Conservation (phyloP, 2,888 invertebrate species). For the Choristoneura rosaceana region DNA sequence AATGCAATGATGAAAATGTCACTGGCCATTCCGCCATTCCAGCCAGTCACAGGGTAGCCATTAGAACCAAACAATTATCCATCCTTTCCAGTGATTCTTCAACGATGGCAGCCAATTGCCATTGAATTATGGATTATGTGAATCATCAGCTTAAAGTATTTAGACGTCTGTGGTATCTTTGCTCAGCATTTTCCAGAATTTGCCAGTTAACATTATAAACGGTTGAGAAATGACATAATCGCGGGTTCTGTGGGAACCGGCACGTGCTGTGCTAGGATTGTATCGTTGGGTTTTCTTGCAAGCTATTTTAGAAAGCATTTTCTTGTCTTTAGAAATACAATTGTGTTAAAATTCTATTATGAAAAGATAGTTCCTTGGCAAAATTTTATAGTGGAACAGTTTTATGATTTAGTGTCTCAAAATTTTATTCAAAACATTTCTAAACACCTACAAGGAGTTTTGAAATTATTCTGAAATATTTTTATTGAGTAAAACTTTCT, state of each 20-base stretch:
- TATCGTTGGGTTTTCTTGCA: slow-evolving; percentile 15
- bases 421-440: too few relatives aligned
- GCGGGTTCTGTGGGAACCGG: slow-evolving; percentile 60
- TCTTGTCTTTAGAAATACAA: slow-evolving; percentile 27
- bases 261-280: slow-evolving; percentile 56
- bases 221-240: slow-evolving; percentile 62
- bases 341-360: not conserved
- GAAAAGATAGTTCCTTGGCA: too few relatives aligned
- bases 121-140: slow-evolving; percentile 34
- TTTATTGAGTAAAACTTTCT: too few relatives aligned
- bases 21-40: not conserved
- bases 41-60: slow-evolving; percentile 4
- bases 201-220: slow-evolving; percentile 66
- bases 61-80: slow-evolving; percentile 23
- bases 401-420: too few relatives aligned
- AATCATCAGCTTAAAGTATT: slow-evolving; percentile 24
- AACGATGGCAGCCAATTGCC: slow-evolving; percentile 18
- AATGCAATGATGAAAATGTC: not conserved
- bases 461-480: too few relatives aligned
- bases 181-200: slow-evolving; percentile 53
- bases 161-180: slow-evolving; percentile 47
- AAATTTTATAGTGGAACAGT: too few relatives aligned
- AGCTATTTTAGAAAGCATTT: slow-evolving; percentile 24
- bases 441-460: too few relatives aligned
- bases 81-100: not conserved